Base-by-base conservation (phyloP, 2,113 vertebrate genomes). In the Noturus placidus region DNA sequence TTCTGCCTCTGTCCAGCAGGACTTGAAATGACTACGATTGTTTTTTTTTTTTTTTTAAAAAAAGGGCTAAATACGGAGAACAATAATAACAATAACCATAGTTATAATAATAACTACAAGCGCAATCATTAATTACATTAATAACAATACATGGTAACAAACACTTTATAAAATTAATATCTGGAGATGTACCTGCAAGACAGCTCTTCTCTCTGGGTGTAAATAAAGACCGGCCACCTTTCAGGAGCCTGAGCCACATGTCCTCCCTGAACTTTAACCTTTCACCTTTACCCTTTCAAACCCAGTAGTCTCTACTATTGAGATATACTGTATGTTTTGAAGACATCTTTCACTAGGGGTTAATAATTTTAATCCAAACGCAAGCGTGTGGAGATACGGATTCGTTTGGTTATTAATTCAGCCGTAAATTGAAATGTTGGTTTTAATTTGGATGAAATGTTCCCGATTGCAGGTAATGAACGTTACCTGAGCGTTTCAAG, bases 1-100 rank as follows among this genome's bases (percentile, higher is more conserved):
- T 92, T 92, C 92, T 89, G 93, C 93, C 95, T 94, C 95, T 96
- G 95, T 94, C 95, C 95, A 95, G 95, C 95, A 96, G 95, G 94
- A 95, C 94, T 93, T 92, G 90, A 90, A 93, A 92, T 94, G 94
- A 95, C 94, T 94, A 94, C 90, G 90, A 54, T 91, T 90, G 52
- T 59, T 46, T 42, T 6, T 42, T 46, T 46, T 42, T 4, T 42
- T 46, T 46, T 7, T n/a, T n/a, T 89, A 85, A 90, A 86, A 83
- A 86, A 46, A 89, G 87, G 89, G 83, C 20, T 91, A 87, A 76
- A 87, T 76, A 89, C 90, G 86, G 88, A 93, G 86, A 95, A 95
- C 93, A 95, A 95, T 93, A 94, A 95, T 92, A 95, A 95, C 91
- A 94, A 95, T 94, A 95, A 95, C 91, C 92, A 94, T 94, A 94